Evolutionary conservation across 2,888 invertebrate genomes (phyloP), one percentile per base, ranked within the genome.

Genomic region (Ormia ochracea): DNA sequence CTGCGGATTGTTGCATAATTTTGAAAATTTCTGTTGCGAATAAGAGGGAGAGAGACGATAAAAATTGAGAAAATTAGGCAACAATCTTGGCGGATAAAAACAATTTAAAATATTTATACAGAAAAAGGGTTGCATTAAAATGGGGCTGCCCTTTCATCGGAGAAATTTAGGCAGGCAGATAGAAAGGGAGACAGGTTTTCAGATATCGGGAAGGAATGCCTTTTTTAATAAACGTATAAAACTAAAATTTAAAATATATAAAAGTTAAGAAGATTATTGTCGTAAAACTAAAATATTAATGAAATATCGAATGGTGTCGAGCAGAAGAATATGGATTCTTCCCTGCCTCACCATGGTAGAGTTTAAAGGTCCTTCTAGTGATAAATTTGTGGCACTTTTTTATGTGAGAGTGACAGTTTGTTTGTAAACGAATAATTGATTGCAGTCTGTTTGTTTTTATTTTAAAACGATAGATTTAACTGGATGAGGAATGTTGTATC

Each of bases 401-500:
- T 48, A 61, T 56, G 38, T n/a, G 48, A 10, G 2, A 58, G 50
- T 82, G 28, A 81, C 77, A 69, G 69, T 82, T 76, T 58, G 9
- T 19, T 41, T 45, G 43, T 48, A 61, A 33, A 43, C 21, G 72
- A 80, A 73, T 74, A 45, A 54, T n/a, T n/a, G n/a, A n/a, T n/a
- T 31, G 31, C 10, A 6, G 5, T 41, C 68, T 54, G n/a, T 54
- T 54, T n/a, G 7, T 19, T 23, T 38, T 41, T 50, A 9, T 31
- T 45, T 66, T n/a, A 31, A 38, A 21, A 6, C 12, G 12, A 12
- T 33, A 10, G 21, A 45, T 82, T 84, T 83, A 87, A 83, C 87
- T 85, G 68, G 84, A 82, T 10, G 82, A 82, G 76, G 85, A 82
- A 80, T 85, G 82, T 76, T 87, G 86, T 86, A 88, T 87, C 88